Evolutionary conservation across 1,140 invertebrate species (phyloP).

Genomic region (Daktulosphaira vitifoliae): DNA sequence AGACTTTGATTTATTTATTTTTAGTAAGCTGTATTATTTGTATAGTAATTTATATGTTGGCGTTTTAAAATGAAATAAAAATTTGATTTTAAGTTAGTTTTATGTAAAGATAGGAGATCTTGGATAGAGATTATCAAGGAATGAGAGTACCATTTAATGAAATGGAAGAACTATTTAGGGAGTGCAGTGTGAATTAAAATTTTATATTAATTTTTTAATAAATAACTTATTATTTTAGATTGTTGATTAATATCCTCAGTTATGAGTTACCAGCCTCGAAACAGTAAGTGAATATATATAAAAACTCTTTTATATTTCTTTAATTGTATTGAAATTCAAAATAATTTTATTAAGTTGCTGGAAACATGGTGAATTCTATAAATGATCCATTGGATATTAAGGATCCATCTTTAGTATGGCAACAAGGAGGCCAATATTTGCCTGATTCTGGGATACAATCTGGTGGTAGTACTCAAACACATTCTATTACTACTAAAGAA

Average conservation of each 20-base stretch:
- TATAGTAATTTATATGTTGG: too few relatives aligned
- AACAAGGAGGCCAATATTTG: conserved; percentile 37
- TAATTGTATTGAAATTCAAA: neutral
- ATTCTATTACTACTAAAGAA: conserved; percentile 77
- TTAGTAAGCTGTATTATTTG: too few relatives aligned
- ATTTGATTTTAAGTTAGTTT: too few relatives aligned
- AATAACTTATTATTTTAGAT: too few relatives aligned
- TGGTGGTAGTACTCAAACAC: conserved; percentile 85
- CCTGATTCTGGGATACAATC: conserved; percentile 94
- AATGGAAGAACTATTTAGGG: too few relatives aligned
- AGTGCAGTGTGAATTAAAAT: too few relatives aligned
- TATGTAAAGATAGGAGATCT: too few relatives aligned
- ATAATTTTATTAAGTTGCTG: neutral
- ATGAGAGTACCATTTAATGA: too few relatives aligned
- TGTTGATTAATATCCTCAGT: neutral
- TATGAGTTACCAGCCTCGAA: conserved; percentile 21
- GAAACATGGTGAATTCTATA: conserved; percentile 16
- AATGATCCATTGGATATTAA: conserved; percentile 21
- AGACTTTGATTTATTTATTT: too few relatives aligned
- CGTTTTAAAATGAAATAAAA: too few relatives aligned
- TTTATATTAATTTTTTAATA: too few relatives aligned
- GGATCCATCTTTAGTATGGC: conserved; percentile 20
- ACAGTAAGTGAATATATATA: neutral
- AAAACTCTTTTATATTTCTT: neutral
- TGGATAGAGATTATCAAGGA: too few relatives aligned